These are phyloP conservation scores for Acanthosepion pharaonis DNA, from an alignment of 2,888 invertebrate species.

Conservation along the genomic window DNA sequence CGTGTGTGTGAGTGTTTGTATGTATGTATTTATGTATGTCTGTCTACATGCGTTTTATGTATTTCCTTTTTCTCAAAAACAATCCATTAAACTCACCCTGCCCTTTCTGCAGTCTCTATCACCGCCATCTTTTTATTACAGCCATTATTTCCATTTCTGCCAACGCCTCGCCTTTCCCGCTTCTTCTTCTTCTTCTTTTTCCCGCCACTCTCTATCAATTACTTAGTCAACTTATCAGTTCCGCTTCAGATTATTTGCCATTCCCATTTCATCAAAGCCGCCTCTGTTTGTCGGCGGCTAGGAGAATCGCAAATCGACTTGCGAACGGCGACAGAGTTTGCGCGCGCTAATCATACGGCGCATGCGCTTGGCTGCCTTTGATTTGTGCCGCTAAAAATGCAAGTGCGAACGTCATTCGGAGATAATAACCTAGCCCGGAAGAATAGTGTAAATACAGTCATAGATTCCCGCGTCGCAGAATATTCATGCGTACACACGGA, in stretches of 20 bases:
- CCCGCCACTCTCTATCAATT: neutral
- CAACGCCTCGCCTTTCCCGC: neutral
- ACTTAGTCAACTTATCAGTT: neutral
- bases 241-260: neutral
- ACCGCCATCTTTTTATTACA: neutral
- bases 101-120: neutral
- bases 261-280: neutral
- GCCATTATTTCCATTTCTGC: neutral
- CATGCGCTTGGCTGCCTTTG: neutral
- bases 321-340: neutral
- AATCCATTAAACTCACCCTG: too few species aligned
- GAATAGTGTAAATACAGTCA: conserved; percentile 33
- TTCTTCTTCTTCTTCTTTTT: neutral
- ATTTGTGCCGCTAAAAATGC: neutral
- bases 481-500: too few species aligned
- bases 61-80: too few species aligned
- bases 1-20: too few species aligned
- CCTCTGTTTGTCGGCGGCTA: neutral
- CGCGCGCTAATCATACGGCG: neutral
- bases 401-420: neutral
- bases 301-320: neutral
- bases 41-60: too few species aligned
- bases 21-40: too few species aligned
- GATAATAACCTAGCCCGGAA: neutral
- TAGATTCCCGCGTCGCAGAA: neutral